Evolutionary conservation across 1,140 invertebrate genomes (phyloP), one percentile per base, ranked within the genome.

Genomic region (Sesamia nonagrioides): DNA sequence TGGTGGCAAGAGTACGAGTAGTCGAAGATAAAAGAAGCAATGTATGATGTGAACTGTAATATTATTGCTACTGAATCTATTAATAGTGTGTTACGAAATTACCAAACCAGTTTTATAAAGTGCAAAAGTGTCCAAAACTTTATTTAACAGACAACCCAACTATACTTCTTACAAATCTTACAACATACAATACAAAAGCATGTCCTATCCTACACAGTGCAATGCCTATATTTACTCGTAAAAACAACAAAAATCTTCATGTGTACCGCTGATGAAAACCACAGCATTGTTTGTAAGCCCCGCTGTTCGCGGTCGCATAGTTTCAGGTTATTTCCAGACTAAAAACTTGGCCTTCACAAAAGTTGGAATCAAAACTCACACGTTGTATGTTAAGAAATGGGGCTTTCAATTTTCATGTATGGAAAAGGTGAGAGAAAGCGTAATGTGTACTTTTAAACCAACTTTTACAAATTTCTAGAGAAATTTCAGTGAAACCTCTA

Each of bases 271-370:
- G 66, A 69, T 69, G 66, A 69, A n/a, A 69, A 50, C 6, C 21
- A 7, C 18, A 48, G 66, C 42, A 69, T 69, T 69, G 66, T 69
- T 45, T n/a, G 66, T 45, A 27, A 33, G 40, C 66, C 66, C 42
- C 37, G 9, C 18, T 69, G 66, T 50, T 69, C 18, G 42, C 66
- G 66, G 66, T 33, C 66, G 66, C 11, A 18, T 69, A 48, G 66
- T 69, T 69, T 69, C 66, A 69, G 61, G 60, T 42, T 66, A 66
- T 66, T 66, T 66, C 50, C 66, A 50, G 45, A 21, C 66, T 50
- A 69, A 50, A 69, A 69, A 69, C 66, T 69, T 69, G 66, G 66
- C 21, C 66, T 69, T 69, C 42, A 33, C 42, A 69, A 69, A 17
- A 21, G 33, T 33, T 42, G 21, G 42, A 69, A 69, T 69, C 40